Evolutionary conservation across 2,888 invertebrate species (phyloP).

Genomic region (Tetragonisca angustula): DNA sequence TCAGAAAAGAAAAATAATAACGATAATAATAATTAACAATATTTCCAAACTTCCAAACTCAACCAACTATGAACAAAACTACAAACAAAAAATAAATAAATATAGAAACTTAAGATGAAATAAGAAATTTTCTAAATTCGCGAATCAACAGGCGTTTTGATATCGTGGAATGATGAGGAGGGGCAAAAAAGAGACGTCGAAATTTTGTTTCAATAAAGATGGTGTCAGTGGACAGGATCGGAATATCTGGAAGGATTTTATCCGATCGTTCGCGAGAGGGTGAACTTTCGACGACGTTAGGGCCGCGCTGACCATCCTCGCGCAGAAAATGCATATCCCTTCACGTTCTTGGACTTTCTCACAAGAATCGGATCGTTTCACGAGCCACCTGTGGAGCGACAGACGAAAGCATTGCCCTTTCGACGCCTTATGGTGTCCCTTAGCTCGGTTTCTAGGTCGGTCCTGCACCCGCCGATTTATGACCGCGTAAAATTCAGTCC

Average conservation of each 20-base stretch:
- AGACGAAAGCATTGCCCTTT: slow-evolving; percentile 61
- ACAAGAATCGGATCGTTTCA: slow-evolving; percentile 72
- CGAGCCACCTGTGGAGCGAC: slow-evolving; percentile 77
- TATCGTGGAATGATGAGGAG: not conserved
- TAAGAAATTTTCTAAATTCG: no score
- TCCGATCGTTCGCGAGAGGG: not conserved
- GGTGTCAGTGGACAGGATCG: slow-evolving; percentile 1
- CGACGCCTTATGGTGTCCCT: slow-evolving; percentile 62
- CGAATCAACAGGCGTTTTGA: not conserved
- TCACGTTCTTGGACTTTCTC: slow-evolving; percentile 71
- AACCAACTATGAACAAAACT: not conserved
- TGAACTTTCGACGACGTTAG: slow-evolving; percentile 16
- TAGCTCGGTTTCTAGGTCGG: slow-evolving; percentile 38
- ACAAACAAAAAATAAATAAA: no score
- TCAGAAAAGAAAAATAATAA: not conserved
- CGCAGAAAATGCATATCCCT: slow-evolving; percentile 57
- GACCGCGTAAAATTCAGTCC: slow-evolving; percentile 49
- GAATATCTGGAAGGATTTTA: slow-evolving; percentile 27
- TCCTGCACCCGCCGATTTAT: slow-evolving; percentile 42
- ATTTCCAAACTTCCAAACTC: not conserved
- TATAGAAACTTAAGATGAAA: not conserved
- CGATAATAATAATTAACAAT: no score
- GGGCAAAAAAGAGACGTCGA: not conserved
- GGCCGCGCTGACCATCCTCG: slow-evolving; percentile 43
- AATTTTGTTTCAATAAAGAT: slow-evolving; percentile 35